Evolutionary conservation across 2,113 vertebrate genomes (phyloP).

Genomic region (Chaetura pelagica): DNA sequence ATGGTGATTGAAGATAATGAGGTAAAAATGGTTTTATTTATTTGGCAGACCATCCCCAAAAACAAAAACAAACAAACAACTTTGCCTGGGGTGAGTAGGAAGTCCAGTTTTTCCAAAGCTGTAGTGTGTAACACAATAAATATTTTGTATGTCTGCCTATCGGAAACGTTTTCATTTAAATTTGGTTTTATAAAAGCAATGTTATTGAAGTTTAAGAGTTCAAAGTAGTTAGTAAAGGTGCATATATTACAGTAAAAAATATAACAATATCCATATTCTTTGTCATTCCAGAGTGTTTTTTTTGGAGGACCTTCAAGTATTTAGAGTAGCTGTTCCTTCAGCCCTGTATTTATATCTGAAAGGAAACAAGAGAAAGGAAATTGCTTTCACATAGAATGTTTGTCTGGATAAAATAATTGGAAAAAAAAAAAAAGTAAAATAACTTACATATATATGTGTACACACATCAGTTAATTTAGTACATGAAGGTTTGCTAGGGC

Average conservation of each 20-base stretch:
- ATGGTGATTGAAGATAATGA: constrained; percentile 72
- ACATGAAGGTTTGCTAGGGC: background rate
- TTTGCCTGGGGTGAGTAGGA: constrained; percentile 70
- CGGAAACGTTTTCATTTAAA: constrained; percentile 63
- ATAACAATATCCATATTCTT: background rate
- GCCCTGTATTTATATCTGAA: background rate
- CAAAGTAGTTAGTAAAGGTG: constrained; percentile 10
- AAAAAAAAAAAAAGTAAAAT: constrained; percentile 2
- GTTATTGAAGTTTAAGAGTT: constrained; percentile 25
- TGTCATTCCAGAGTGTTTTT: background rate
- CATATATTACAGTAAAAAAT: background rate
- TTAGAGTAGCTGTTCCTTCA: constrained; percentile 19
- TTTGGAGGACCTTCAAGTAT: background rate
- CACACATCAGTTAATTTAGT: background rate
- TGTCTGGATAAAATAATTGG: constrained; percentile 1
- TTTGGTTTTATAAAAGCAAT: constrained; percentile 41
- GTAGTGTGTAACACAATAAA: constrained; percentile 68
- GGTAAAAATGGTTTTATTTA: constrained; percentile 74
- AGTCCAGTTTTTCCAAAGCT: constrained; percentile 70
- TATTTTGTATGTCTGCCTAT: constrained; percentile 71
- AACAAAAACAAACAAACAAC: constrained; percentile 74
- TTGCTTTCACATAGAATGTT: background rate
- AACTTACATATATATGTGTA: constrained; percentile 23
- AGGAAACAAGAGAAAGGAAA: background rate
- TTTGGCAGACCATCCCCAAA: constrained; percentile 72